Conservation (phyloP, 2,888 invertebrate species). For the Blastobasis adustella region DNA sequence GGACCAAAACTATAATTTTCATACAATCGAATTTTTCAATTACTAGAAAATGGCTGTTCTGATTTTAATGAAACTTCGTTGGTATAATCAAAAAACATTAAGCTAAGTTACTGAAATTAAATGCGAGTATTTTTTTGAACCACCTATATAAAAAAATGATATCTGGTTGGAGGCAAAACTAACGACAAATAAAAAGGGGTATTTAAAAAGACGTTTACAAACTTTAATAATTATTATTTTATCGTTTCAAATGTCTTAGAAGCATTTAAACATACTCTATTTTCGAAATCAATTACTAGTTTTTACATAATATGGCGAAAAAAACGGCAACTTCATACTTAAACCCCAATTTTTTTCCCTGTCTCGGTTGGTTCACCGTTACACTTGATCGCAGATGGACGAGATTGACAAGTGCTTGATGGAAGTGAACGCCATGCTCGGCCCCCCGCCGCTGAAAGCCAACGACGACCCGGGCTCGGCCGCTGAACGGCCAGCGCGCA, state of each 20-base stretch:
- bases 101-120: no score
- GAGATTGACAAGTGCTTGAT: constrained; percentile 40
- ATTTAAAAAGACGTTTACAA: not conserved
- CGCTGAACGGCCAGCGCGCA: not conserved
- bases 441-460: constrained; percentile 20
- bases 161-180: no score
- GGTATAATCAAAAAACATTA: no score
- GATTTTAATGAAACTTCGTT: no score
- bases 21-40: no score
- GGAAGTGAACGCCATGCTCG: constrained; percentile 44
- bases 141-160: no score
- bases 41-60: no score
- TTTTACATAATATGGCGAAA: not conserved
- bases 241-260: not conserved
- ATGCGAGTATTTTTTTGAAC: no score
- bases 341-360: no score
- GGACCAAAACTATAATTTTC: no score
- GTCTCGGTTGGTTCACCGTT: not conserved
- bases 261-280: not conserved
- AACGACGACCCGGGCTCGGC: not conserved
- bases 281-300: not conserved
- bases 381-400: constrained; percentile 27
- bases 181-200: no score
- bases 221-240: not conserved
- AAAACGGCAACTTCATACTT: no score